Conservation (phyloP, 2,888 invertebrate species). For the Argyra leucocephala region DNA sequence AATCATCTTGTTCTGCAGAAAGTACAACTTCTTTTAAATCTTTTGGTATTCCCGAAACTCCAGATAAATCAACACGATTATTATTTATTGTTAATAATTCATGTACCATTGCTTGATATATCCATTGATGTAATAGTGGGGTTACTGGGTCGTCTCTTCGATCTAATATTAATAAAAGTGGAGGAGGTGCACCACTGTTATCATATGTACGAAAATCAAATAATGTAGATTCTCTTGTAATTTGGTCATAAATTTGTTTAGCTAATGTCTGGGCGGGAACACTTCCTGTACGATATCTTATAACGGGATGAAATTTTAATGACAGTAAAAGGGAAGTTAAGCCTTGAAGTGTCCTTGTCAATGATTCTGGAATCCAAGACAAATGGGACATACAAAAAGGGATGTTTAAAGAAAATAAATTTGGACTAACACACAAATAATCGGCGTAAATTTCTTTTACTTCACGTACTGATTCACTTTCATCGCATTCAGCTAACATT, state of each 20-base stretch:
- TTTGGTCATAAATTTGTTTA: slow-evolving; percentile 72
- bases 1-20: slow-evolving; percentile 92
- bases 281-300: slow-evolving; percentile 82
- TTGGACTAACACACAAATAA: slow-evolving; percentile 84
- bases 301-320: slow-evolving; percentile 78
- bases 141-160: slow-evolving; percentile 91
- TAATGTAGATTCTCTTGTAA: slow-evolving; percentile 76
- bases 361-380: slow-evolving; percentile 65
- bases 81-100: slow-evolving; percentile 87
- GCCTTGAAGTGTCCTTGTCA: slow-evolving; percentile 76
- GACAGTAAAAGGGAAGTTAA: slow-evolving; percentile 77
- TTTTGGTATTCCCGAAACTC: slow-evolving; percentile 72
- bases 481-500: slow-evolving; percentile 91
- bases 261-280: slow-evolving; percentile 75
- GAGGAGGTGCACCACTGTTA: slow-evolving; percentile 54
- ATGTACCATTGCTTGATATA: slow-evolving; percentile 99
- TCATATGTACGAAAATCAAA: slow-evolving; percentile 67
- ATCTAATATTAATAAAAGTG: slow-evolving; percentile 82
- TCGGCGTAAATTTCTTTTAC: slow-evolving; percentile 96
- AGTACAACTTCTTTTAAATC: slow-evolving; percentile 89
- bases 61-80: slow-evolving; percentile 83
- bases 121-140: slow-evolving; percentile 95
- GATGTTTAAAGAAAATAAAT: slow-evolving; percentile 78
- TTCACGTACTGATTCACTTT: slow-evolving; percentile 93
- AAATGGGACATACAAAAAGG: slow-evolving; percentile 59